Evolutionary conservation across 1,140 invertebrate species (phyloP).

Genomic region (Geopemphigus sp.): DNA sequence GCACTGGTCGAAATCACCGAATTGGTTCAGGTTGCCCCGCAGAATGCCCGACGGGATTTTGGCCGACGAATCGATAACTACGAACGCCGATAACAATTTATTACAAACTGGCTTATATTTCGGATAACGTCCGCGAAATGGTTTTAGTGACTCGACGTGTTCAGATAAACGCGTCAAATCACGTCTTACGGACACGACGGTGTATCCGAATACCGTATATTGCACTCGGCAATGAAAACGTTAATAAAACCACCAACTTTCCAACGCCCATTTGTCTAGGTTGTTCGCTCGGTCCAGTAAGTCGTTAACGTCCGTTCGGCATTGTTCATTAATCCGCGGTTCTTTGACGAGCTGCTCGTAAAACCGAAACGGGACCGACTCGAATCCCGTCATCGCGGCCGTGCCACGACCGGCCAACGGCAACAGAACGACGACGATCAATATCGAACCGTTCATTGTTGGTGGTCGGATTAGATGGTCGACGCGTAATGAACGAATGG

Average conservation of each 20-base stretch:
- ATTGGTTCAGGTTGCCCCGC: constrained; percentile 64
- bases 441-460: background rate
- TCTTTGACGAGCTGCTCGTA: constrained; percentile 16
- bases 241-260: constrained; percentile 31
- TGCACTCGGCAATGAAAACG: too few species aligned
- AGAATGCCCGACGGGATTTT: constrained; percentile 63
- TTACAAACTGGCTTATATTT: too few species aligned
- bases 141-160: too few species aligned
- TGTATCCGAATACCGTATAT: too few species aligned
- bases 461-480: too few species aligned
- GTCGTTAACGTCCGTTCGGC: background rate
- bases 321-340: background rate
- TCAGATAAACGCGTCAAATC: too few species aligned
- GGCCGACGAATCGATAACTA: constrained; percentile 65
- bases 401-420: background rate
- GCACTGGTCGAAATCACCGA: constrained; percentile 65
- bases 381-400: background rate
- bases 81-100: too few species aligned
- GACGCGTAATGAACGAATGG: too few species aligned
- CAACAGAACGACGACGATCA: background rate
- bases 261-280: constrained; percentile 24
- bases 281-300: constrained; percentile 17
- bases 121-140: too few species aligned
- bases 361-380: constrained; percentile 35
- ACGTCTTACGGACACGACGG: too few species aligned